phyloP scores from a whole-genome alignment of 2,113 vertebrate species.

The Mustela nigripes region DNA sequence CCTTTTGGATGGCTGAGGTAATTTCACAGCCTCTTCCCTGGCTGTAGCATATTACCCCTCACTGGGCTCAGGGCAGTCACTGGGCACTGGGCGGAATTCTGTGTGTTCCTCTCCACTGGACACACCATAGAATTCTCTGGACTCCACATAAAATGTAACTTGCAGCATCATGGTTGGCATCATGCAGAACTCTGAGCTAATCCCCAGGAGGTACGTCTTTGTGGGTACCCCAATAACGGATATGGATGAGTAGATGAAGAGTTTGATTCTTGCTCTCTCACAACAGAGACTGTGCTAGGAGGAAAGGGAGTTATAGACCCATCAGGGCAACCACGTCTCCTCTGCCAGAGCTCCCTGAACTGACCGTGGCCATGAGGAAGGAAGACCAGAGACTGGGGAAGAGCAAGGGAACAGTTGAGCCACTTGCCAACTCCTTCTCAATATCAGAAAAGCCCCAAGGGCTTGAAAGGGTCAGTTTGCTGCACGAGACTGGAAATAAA shows the following conservation, averaged over 20 bases:
- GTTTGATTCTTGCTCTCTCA: neutral
- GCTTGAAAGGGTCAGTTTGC: neutral
- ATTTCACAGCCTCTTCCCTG: neutral
- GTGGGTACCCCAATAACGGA: neutral
- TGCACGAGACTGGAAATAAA: neutral
- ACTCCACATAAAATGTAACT: neutral
- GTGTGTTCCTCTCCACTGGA: neutral
- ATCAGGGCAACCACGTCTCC: neutral
- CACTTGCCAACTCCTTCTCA: neutral
- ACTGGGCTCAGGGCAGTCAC: neutral
- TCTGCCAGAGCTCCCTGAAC: neutral
- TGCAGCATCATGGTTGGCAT: neutral
- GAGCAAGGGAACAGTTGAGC: too few species aligned
- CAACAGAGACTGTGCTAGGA: neutral
- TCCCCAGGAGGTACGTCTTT: neutral
- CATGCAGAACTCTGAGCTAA: neutral
- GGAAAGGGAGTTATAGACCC: neutral
- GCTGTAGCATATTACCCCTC: neutral
- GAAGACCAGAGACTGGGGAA: neutral
- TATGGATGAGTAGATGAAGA: neutral
- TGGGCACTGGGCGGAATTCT: neutral
- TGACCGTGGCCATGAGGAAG: neutral
- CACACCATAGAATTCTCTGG: neutral
- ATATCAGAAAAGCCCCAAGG: neutral
- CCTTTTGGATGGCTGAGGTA: neutral